Evolutionary conservation across 1,140 invertebrate genomes (phyloP).

Genomic region (Lucilia sericata): DNA sequence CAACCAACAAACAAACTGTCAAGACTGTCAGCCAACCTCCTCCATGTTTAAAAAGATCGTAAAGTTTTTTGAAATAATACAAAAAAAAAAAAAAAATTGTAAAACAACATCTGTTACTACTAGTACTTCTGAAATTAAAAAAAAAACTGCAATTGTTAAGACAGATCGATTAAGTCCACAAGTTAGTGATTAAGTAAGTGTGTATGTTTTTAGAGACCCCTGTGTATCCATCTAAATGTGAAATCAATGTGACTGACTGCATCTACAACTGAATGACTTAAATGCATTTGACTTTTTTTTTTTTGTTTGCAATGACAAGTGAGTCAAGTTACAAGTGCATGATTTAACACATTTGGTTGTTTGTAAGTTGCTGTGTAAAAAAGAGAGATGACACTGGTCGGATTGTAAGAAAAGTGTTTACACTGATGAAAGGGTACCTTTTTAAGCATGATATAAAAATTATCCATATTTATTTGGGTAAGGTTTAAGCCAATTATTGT

Average conservation of each 20-base stretch:
- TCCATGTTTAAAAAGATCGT: background rate
- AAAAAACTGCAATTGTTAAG: background rate
- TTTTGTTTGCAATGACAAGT: background rate
- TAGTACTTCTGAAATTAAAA: background rate
- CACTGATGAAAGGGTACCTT: too few relatives aligned
- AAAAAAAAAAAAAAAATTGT: background rate
- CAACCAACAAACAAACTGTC: background rate
- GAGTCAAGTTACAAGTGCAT: slow-evolving; percentile 9
- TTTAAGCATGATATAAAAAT: too few relatives aligned
- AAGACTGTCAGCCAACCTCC: background rate
- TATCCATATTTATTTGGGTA: too few relatives aligned
- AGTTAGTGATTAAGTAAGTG: background rate
- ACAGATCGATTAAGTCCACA: background rate
- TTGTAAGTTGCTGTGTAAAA: background rate
- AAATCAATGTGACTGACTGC: background rate
- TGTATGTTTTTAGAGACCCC: too few relatives aligned
- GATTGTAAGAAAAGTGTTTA: background rate
- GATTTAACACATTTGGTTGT: background rate
- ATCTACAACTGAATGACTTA: background rate
- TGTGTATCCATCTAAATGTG: background rate
- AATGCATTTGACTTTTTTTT: background rate
- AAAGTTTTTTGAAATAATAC: background rate
- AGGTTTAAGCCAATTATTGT: too few relatives aligned
- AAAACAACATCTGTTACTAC: slow-evolving; percentile 1
- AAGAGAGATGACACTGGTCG: background rate